Evolutionary conservation across 1,140 invertebrate genomes (phyloP), one percentile per base, ranked within the genome.

Genomic region (Pseudomyrmex cubaensis): DNA sequence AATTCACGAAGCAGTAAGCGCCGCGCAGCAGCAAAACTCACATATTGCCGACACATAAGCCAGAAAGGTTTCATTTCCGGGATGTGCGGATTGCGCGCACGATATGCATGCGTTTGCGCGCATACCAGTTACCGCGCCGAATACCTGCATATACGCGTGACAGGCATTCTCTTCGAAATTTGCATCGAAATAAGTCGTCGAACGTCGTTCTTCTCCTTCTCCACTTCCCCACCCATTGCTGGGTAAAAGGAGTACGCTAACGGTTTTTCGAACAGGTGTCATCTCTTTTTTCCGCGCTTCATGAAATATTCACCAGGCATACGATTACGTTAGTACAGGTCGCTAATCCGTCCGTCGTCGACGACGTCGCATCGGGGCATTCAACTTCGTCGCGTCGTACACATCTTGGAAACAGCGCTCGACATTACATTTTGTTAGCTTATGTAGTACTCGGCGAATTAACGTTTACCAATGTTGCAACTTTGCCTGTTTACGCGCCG

Each of bases 291-390:
- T 92, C 87, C 88, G 88, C 87, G 89, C 85, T 92, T 91, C 91
- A 92, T 93, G 88, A 93, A 92, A 93, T 93, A 93, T 93, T 93
- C 92, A 93, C 91, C 87, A 90, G 90, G 90, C 90, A 89, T 90
- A 91, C 89, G 89, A 88, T 89, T 89, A 90, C 86, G 78, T 85
- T 85, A 87, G 86, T 85, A 84, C 80, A 57, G 62, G 44, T 22
- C 76, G 73, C 90, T 91, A 90, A 91, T 91, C 88, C 88, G 85
- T 89, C 73, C 70, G 74, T 85, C 67, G 82, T 84, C 75, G 61
- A 54, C 63, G 74, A 48, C 54, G 72, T 35, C 35, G 35, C 35
- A 8, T 22, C 46, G 85, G 69, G 76, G 56, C 70, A 83, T 85
- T 85, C 75, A 85, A 78, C 77, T 63, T 80, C 56, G 62, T 59